Conservation (phyloP, 2,113 vertebrate genomes). For the Xiphophorus maculatus region DNA sequence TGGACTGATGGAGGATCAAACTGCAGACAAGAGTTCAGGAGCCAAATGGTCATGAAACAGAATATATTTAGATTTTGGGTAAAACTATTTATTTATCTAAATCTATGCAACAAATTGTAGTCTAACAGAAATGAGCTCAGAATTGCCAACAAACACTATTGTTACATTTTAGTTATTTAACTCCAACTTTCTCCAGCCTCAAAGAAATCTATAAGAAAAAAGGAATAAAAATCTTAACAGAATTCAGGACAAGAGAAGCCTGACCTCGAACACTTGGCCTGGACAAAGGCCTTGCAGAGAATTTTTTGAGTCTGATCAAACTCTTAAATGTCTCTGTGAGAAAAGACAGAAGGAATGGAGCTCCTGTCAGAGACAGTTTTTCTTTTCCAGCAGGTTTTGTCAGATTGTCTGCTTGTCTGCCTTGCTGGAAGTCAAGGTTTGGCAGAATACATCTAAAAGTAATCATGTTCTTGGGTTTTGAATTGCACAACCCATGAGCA, state of each 20-base stretch:
- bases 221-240: neutral
- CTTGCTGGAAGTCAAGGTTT: slow-evolving; percentile 23
- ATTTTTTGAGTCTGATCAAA: slow-evolving; percentile 17
- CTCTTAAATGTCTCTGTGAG: neutral
- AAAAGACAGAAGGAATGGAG: slow-evolving; percentile 10
- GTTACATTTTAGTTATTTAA: neutral
- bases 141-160: no score
- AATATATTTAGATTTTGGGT: no score
- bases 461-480: slow-evolving; percentile 11
- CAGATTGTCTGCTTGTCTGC: slow-evolving; percentile 27
- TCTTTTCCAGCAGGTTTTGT: slow-evolving; percentile 23
- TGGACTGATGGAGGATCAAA: no score
- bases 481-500: slow-evolving; percentile 31
- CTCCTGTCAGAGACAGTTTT: slow-evolving; percentile 18
- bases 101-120: neutral
- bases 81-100: no score
- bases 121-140: neutral
- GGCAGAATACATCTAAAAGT: slow-evolving; percentile 25
- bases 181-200: neutral
- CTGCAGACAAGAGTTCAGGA: no score
- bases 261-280: slow-evolving; percentile 29
- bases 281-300: slow-evolving; percentile 7
- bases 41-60: no score
- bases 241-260: neutral
- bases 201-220: no score